phyloP scores from a whole-genome alignment of 2,797 vertebrate genomes.

The Oryzias dopingdopingensis region DNA sequence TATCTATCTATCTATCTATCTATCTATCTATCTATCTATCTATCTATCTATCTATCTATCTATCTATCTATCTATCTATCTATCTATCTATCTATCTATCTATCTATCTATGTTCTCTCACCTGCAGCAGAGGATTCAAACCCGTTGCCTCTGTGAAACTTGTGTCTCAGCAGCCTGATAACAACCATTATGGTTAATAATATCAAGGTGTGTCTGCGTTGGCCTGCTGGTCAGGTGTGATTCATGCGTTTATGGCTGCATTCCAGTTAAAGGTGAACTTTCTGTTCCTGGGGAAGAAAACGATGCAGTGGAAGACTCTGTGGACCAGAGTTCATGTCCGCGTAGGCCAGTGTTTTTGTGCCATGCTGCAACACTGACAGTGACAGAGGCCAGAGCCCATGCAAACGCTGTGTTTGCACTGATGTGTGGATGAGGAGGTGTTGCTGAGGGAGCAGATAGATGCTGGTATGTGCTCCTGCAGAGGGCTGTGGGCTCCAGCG shows the following conservation, averaged over 20 bases:
- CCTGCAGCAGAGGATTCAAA: slow-evolving; percentile 43
- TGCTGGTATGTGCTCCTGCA: slow-evolving; percentile 56
- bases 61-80: slow-evolving; percentile 30
- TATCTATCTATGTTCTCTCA: slow-evolving; percentile 26
- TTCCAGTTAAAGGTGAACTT: slow-evolving; percentile 1
- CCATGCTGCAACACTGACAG: slow-evolving; percentile 62
- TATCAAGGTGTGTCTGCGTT: slow-evolving; percentile 51
- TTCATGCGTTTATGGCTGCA: slow-evolving; percentile 40
- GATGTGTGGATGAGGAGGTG: slow-evolving; percentile 78
- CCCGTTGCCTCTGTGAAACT: slow-evolving; percentile 62
- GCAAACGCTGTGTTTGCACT: slow-evolving; percentile 37
- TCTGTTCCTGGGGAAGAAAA: not conserved
- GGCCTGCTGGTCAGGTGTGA: slow-evolving; percentile 19
- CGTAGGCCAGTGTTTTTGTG: slow-evolving; percentile 45
- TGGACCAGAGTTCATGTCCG: no score
- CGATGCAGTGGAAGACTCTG: not conserved
- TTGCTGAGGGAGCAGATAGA: slow-evolving; percentile 68
- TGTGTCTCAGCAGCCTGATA: slow-evolving; percentile 75
- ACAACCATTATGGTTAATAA: slow-evolving; percentile 66
- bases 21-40: slow-evolving; percentile 15
- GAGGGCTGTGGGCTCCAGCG: slow-evolving; percentile 15
- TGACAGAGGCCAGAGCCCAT: slow-evolving; percentile 64
- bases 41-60: slow-evolving; percentile 23
- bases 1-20: slow-evolving; percentile 5
- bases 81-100: slow-evolving; percentile 26